phyloP scores from a whole-genome alignment of 2,888 invertebrate species.

The Agriotes lineatus region DNA sequence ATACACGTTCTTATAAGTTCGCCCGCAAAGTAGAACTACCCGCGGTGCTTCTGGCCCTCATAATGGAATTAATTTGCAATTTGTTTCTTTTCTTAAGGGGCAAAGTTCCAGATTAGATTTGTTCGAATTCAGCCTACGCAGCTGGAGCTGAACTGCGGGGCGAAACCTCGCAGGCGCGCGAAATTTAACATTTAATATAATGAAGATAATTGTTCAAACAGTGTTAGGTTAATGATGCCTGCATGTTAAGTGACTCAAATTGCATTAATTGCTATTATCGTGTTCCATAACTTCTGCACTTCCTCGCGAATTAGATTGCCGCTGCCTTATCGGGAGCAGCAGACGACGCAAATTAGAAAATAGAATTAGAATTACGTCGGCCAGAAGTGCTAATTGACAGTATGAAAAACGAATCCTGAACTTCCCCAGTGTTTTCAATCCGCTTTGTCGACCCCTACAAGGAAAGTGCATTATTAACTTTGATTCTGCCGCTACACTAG shows the following conservation, averaged over 20 bases:
- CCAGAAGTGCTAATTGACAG: background rate
- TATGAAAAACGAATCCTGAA: background rate
- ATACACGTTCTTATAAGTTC: conserved; percentile 6
- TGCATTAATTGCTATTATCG: conserved; percentile 50
- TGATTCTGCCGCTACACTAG: conserved; percentile 1
- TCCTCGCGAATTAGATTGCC: conserved; percentile 27
- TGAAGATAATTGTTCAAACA: conserved; percentile 44
- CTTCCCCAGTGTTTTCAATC: conserved; percentile 15
- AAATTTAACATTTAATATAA: conserved; percentile 35
- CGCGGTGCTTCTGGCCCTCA: background rate
- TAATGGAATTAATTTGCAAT: conserved; percentile 12
- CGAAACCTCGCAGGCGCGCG: conserved; percentile 9
- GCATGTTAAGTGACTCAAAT: conserved; percentile 51
- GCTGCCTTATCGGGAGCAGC: conserved; percentile 7
- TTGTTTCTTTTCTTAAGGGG: conserved; percentile 5
- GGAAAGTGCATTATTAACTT: conserved; percentile 28
- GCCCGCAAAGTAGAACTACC: background rate
- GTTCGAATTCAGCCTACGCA: background rate
- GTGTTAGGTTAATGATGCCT: conserved; percentile 50
- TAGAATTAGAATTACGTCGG: background rate
- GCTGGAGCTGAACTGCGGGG: background rate
- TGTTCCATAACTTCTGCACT: conserved; percentile 32
- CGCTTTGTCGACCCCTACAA: conserved; percentile 15
- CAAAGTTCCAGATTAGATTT: conserved; percentile 11
- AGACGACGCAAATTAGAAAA: conserved; percentile 9